phyloP scores from a whole-genome alignment of 2,797 vertebrate species.

The Brachyalestes nurse region DNA sequence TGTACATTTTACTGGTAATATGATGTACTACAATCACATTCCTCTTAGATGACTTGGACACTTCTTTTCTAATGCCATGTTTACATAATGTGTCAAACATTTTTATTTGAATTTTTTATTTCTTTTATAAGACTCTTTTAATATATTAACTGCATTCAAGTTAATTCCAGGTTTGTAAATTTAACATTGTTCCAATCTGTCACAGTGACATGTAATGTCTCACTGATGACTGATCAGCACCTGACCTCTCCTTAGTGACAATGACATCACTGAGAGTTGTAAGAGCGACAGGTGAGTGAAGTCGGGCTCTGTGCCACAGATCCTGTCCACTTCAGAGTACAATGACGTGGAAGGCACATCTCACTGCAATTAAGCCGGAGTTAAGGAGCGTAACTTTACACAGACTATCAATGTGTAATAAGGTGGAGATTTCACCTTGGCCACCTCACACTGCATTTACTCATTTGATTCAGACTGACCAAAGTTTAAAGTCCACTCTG shows the following conservation, averaged over 20 bases:
- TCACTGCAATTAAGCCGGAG: constrained; percentile 45
- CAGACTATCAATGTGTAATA: constrained; percentile 58
- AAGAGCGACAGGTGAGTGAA: constrained; percentile 32
- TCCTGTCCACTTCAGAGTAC: constrained; percentile 25
- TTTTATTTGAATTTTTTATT: no score
- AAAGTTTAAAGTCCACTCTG: not conserved
- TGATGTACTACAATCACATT: not conserved
- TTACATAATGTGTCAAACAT: no score
- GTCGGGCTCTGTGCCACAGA: constrained; percentile 16
- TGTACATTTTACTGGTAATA: not conserved
- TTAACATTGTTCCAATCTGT: not conserved
- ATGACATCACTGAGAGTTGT: constrained; percentile 26
- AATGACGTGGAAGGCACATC: constrained; percentile 31
- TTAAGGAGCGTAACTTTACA: constrained; percentile 55
- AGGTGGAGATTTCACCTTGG: constrained; percentile 23
- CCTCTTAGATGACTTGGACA: not conserved
- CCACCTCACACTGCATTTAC: constrained; percentile 44
- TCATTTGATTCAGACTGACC: constrained; percentile 44
- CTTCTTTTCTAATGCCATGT: no score
- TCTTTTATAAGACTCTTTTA: no score
- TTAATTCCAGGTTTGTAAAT: not conserved
- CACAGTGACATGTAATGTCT: not conserved
- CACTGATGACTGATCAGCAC: not conserved
- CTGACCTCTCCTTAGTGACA: constrained; percentile 24
- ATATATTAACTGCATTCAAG: not conserved